Evolutionary conservation across 2,888 invertebrate species (phyloP), one percentile per base, ranked within the genome.

Genomic region (Melolontha melolontha): DNA sequence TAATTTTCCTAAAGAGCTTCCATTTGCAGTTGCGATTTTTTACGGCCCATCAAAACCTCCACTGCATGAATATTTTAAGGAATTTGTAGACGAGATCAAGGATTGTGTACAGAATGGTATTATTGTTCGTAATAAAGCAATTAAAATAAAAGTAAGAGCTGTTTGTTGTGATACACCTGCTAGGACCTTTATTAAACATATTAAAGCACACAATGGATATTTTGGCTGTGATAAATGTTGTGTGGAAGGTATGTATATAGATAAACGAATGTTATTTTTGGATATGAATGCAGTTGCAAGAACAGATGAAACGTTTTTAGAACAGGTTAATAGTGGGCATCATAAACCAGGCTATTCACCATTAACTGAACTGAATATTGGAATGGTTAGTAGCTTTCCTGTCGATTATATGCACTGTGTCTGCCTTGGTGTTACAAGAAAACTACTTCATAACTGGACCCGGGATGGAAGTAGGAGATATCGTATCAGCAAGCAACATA

Each of bases 81-180:
- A 12, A 5, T 54, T 54, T 54, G 54, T 54, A 7, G 39, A 39
- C 4, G 54, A 54, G 39, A 12, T 34, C 4, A 12, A 11, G 27
- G 5, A 39, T 54, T 54, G n/a, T 27, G n/a, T n/a, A 54, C 11
- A 54, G 27, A 54, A 54, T 54, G 34, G 54, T 27, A 5, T 54
- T 12, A 39, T 54, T 12, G 14, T 54, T 12, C 12, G 11, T 12
- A 54, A 54, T 54, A 7, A 39, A 39, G 39, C 12, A n/a, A 44
- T 44, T 12, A 54, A 16, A 29, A 16, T 54, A 39, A 22, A 14
- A 29, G 12, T 29, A 39, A 54, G 54, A 67, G 71, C 27, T 8
- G 22, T 54, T 16, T 54, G 54, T 29, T 75, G 75, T 70, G 76
- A 75, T 72, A 64, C 71, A 16, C 75, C 74, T 41, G 76, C 75